Evolutionary conservation across 2,113 vertebrate genomes (phyloP).

Genomic region (Semnornis frantzii): DNA sequence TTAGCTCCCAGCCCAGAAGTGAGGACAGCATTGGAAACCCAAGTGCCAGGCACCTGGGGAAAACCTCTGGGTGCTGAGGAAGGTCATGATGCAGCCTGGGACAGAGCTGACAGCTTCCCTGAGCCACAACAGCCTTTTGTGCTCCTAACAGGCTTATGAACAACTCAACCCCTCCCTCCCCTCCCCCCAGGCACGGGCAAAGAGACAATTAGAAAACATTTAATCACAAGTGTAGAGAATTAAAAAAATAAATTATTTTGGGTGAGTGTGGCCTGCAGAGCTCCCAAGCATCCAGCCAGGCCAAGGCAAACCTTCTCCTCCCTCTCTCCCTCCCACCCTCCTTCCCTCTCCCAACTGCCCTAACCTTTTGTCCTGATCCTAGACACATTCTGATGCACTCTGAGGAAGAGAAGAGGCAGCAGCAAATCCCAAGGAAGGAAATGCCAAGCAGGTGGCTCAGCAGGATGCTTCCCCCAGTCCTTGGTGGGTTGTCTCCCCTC

Average conservation of each 20-base stretch:
- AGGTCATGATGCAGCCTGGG: neutral
- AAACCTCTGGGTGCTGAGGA: neutral
- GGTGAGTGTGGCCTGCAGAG: neutral
- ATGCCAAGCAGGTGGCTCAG: neutral
- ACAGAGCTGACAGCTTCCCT: neutral
- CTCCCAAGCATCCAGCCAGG: neutral
- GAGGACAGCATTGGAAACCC: neutral
- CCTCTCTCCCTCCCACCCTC: neutral
- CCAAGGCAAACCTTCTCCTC: neutral
- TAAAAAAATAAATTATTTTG: conserved; percentile 27
- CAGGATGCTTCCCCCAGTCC: neutral
- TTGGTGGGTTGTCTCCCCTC: neutral
- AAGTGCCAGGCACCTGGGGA: neutral
- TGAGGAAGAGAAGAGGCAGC: neutral
- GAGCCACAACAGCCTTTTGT: neutral
- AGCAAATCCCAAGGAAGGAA: neutral
- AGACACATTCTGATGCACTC: neutral
- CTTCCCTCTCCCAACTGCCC: neutral
- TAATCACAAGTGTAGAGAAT: neutral
- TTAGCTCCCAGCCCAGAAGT: neutral
- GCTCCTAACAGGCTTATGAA: neutral
- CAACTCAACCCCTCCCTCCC: neutral
- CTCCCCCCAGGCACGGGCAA: neutral
- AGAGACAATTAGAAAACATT: neutral
- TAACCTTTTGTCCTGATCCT: neutral